These are phyloP conservation scores for Neocloeon triangulifer DNA, from an alignment of 1,140 invertebrate genomes.

Conservation along the genomic window DNA sequence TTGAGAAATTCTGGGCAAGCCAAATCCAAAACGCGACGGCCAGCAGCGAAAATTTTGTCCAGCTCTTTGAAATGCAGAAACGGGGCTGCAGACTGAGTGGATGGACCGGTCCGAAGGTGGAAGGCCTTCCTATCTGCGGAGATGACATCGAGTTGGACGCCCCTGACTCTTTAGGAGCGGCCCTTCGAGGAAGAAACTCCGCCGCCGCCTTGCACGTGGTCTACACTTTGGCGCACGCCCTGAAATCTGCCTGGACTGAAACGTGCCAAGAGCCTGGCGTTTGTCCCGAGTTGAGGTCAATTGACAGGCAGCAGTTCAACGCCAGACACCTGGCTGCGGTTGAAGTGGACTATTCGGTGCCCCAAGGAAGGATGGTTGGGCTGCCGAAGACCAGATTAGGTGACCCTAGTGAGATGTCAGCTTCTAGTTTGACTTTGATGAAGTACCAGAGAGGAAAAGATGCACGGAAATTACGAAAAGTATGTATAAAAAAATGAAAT, in stretches of 20 bases:
- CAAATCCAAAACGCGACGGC: slow-evolving; percentile 3
- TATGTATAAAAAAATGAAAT: neutral
- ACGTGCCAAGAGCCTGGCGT: slow-evolving; percentile 15
- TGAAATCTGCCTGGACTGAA: slow-evolving; percentile 16
- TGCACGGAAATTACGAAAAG: neutral
- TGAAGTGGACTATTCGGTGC: slow-evolving; percentile 11
- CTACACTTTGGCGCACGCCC: slow-evolving; percentile 17
- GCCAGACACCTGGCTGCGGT: slow-evolving; percentile 14
- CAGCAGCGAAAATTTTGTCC: too few relatives aligned
- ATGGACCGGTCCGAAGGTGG: slow-evolving; percentile 10
- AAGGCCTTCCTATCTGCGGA: slow-evolving; percentile 11
- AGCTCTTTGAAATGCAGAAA: too few relatives aligned
- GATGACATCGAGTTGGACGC: slow-evolving; percentile 13
- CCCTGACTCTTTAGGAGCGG: slow-evolving; percentile 11
- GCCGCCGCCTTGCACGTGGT: slow-evolving; percentile 19
- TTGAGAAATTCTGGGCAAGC: neutral
- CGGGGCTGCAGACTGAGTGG: slow-evolving; percentile 8
- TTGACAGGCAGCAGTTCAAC: slow-evolving; percentile 16
- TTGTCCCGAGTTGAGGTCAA: slow-evolving; percentile 14
- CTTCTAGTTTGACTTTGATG: slow-evolving; percentile 3
- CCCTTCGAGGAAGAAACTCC: slow-evolving; percentile 16
- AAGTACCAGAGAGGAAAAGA: slow-evolving; percentile 1
- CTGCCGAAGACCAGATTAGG: slow-evolving; percentile 9
- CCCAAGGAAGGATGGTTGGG: slow-evolving; percentile 10
- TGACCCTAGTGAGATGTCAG: slow-evolving; percentile 5